Base-by-base conservation (phyloP, 2,797 vertebrate genomes). In the Silurus aristotelis region DNA sequence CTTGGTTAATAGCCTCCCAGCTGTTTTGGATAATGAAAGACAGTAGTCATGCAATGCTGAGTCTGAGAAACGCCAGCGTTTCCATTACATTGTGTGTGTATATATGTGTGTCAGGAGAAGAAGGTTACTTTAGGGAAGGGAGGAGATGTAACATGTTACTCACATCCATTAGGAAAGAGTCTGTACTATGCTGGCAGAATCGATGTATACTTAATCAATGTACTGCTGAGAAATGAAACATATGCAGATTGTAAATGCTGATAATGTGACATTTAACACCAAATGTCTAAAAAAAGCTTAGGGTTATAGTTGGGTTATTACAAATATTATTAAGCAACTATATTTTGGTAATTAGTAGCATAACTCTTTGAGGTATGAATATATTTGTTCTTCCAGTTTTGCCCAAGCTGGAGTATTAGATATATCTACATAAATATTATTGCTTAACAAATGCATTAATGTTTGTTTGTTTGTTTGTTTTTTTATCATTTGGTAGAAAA, bases 21-120 rank as follows among this genome's bases (percentile, higher is more conserved):
- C 83, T 89, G 89, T 89, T 89, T 89, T 89, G 83, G 76, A 87
- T 90, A 92, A 93, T 91, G 89, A 91, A 90, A 85, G 90, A 90
- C 90, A 91, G 91, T 85, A 82, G 89, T 91, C 70, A 75, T 91
- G 86, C 87, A 88, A 88, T 88, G 80, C 78, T 63, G 83, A 89
- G 82, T 72, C 66, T 85, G 84, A 86, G 89, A 92, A 92, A 92
- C 81, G 90, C 81, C 89, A 87, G 52, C 6, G 27, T 83, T 85
- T 80, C 84, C 85, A 88, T 92, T 89, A 90, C 81, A 56, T n/a
- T 73, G 4, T 38, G 38, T 38, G 38, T 68, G 43, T 66, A 58
- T 84, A 27, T 31, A 5, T 38, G 38, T 38, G 38, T 38, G 38
- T 38, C 60, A 85, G 66, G 48, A 78, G 80, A 67, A 84, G 80